Base-by-base conservation (phyloP, 2,797 vertebrate species). In the Silurus aristotelis region DNA sequence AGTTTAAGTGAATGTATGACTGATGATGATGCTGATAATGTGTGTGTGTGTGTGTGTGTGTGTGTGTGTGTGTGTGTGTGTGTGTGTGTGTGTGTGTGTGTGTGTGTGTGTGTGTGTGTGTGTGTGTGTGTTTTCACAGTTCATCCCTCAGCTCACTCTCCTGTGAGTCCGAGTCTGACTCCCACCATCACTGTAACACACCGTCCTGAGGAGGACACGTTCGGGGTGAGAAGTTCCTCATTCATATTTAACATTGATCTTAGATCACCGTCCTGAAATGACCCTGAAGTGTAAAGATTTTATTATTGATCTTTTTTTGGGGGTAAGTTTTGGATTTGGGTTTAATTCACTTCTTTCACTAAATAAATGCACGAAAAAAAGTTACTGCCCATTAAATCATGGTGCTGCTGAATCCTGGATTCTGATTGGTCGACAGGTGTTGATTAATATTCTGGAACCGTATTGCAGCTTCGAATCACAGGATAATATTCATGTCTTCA, bases 141-240 rank as follows among this genome's bases (percentile, higher is more conserved):
- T 60, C 19, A 27, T 56, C 19, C 75, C 67, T 31, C 64, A 79
- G 20, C 80, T 81, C 86, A 87, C 72, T 67, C 85, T 75, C 13
- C 84, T 94, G 94, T 84, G 17, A 93, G 91, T 84, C 96, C 97
- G 5, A 97, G 96, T 3, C 94, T 96, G 61, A 95, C 96, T 0
- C 94, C 96, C 93, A 95, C 96, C 0, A 95, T 95, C 92, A 95
- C 95, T 86, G 96, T 97, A 90, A 96, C 96, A 83, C 95, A 94
- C 88, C 96, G 96, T 90, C 96, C 96, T 0, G 96, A 97, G 58
- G 96, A 98, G 88, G 96, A 97, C 89, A 95, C 96, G 4, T 97
- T 97, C 87, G 96, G 97, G 94, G 98, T 99, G 92, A 98, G 98
- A 95, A n/a, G 6, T 15, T 15, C 8, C 73, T 58, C 17, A 1